Evolutionary conservation across 30 jellyfish, hydroid and myxozoan genomes (phyloP).

Genomic region (Haliclystus octoradiatus): DNA sequence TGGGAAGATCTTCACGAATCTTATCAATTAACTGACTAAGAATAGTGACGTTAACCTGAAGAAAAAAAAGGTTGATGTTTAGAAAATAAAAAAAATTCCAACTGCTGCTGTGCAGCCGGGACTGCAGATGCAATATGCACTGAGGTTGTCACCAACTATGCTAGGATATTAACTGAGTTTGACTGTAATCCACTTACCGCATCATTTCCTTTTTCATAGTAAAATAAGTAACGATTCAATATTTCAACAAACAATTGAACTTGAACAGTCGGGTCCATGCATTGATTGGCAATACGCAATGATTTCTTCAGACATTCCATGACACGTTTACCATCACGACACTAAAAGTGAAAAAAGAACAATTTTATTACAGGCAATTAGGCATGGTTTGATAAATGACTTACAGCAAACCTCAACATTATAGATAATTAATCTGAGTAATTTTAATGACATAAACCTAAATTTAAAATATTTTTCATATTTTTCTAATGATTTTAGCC

Average conservation of each 20-base stretch:
- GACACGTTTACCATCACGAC: slow-evolving; percentile 97
- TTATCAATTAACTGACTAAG: slow-evolving; percentile 77
- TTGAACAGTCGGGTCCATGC: slow-evolving; percentile 99
- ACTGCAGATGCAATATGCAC: background rate
- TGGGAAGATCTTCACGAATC: slow-evolving; percentile 93
- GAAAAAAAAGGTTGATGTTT: background rate
- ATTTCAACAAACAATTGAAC: slow-evolving; percentile 94
- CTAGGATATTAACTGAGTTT: background rate
- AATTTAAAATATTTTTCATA: no score
- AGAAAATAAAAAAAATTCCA: background rate
- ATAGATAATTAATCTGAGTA: no score
- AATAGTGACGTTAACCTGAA: slow-evolving; percentile 79
- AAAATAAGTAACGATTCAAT: slow-evolving; percentile 79
- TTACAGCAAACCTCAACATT: no score
- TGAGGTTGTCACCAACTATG: background rate
- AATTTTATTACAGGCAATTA: no score
- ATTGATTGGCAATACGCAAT: slow-evolving; percentile 90
- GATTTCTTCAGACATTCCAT: slow-evolving; percentile 97
- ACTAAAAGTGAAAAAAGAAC: slow-evolving; percentile 25
- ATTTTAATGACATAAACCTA: no score
- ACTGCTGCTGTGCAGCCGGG: background rate
- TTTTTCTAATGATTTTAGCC: no score
- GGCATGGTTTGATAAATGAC: no score
- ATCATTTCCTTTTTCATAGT: slow-evolving; percentile 91
- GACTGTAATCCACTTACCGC: slow-evolving; percentile 85